phyloP scores from a whole-genome alignment of 2,797 vertebrate genomes.

The Erethizon dorsatum region DNA sequence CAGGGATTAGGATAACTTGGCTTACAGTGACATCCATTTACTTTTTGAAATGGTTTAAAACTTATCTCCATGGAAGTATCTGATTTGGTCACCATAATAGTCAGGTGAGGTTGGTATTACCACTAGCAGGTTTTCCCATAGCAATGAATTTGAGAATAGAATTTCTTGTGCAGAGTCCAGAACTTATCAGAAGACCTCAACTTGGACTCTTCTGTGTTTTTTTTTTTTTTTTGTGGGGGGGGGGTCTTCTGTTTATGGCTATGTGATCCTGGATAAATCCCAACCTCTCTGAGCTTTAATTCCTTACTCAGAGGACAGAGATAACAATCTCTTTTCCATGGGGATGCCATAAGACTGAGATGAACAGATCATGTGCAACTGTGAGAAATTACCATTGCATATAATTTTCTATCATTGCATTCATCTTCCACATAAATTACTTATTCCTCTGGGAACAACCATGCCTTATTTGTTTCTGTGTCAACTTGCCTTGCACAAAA shows the following conservation, averaged over 20 bases:
- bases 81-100: neutral
- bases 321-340: neutral
- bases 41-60: conserved; percentile 47
- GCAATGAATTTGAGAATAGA: neutral
- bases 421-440: neutral
- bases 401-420: neutral
- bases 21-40: neutral
- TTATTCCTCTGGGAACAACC: neutral
- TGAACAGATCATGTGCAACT: neutral
- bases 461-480: neutral
- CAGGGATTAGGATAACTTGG: neutral
- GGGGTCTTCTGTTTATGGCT: neutral
- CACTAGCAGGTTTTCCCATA: neutral
- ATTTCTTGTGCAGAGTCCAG: neutral
- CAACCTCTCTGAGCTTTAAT: neutral
- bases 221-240: neutral
- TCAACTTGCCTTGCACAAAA: neutral
- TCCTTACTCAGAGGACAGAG: neutral
- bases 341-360: neutral
- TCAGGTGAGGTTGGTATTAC: neutral
- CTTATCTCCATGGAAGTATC: neutral
- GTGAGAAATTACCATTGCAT: neutral
- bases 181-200: neutral
- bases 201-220: neutral
- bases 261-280: neutral